Evolutionary conservation across 37 sponge, comb jelly and placozoan genomes (phyloP).

Genomic region (Chondrilla cf. caribensis): DNA sequence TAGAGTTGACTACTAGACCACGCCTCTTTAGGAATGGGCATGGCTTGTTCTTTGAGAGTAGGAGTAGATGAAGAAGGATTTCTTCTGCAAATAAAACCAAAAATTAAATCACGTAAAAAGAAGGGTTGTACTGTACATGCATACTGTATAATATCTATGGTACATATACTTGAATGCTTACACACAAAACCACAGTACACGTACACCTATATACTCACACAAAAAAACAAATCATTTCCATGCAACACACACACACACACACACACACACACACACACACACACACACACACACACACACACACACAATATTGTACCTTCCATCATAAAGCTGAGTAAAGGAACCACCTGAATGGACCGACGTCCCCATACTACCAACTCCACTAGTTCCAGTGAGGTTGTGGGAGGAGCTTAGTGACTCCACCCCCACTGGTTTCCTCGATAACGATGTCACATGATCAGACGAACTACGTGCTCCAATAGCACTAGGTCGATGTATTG

Average conservation of each 20-base stretch:
- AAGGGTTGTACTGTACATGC: too few relatives aligned
- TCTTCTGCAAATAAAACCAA: not conserved
- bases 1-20: not conserved
- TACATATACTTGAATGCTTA: too few relatives aligned
- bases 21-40: not conserved
- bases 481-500: not conserved
- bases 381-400: conserved; percentile 40
- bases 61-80: not conserved
- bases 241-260: not conserved
- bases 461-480: conserved; percentile 3
- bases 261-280: not conserved
- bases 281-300: not conserved
- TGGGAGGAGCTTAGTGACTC: conserved; percentile 8
- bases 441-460: not conserved
- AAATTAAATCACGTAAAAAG: too few relatives aligned
- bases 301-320: not conserved
- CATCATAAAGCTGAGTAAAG: not conserved
- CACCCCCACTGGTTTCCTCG: conserved; percentile 26
- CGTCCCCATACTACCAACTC: conserved; percentile 42
- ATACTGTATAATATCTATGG: too few relatives aligned
- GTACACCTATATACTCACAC: not conserved
- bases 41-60: not conserved
- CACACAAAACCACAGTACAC: too few relatives aligned
- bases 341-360: not conserved
- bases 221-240: not conserved